Evolutionary conservation across 1,140 invertebrate species (phyloP).

Genomic region (Drosophila erecta): DNA sequence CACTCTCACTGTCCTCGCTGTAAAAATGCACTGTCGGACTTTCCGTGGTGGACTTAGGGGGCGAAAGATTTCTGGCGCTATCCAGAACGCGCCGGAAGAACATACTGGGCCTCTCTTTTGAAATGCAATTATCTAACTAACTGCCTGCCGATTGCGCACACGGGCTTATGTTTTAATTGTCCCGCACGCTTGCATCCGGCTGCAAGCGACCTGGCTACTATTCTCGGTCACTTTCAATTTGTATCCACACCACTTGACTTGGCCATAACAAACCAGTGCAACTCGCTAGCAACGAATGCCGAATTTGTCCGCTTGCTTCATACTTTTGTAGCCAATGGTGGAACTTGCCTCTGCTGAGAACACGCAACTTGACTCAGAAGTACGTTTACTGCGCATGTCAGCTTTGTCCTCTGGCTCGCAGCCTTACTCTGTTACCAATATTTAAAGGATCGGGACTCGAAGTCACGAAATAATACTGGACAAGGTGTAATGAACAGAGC

Average conservation of each 20-base stretch:
- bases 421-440: too few relatives aligned
- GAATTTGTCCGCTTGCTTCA: conserved; percentile 2
- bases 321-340: conserved; percentile 57
- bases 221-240: conserved; percentile 8
- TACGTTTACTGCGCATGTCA: conserved; percentile 55
- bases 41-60: conserved; percentile 6
- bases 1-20: conserved; percentile 48
- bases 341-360: not conserved
- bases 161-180: conserved; percentile 47
- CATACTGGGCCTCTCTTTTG: conserved; percentile 38
- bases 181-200: conserved; percentile 73
- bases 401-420: not conserved
- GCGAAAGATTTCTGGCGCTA: conserved; percentile 16
- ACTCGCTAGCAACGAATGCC: conserved; percentile 68
- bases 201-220: conserved; percentile 15
- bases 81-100: conserved; percentile 76
- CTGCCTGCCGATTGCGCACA: not conserved
- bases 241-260: conserved; percentile 2
- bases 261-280: conserved; percentile 28
- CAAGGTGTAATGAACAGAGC: not conserved
- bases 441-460: conserved; percentile 11
- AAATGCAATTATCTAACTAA: conserved; percentile 51
- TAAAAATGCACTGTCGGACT: conserved; percentile 16
- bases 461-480: too few relatives aligned
- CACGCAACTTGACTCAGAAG: not conserved